phyloP scores from a whole-genome alignment of 2,797 vertebrate genomes.

The Rhinella marina region DNA sequence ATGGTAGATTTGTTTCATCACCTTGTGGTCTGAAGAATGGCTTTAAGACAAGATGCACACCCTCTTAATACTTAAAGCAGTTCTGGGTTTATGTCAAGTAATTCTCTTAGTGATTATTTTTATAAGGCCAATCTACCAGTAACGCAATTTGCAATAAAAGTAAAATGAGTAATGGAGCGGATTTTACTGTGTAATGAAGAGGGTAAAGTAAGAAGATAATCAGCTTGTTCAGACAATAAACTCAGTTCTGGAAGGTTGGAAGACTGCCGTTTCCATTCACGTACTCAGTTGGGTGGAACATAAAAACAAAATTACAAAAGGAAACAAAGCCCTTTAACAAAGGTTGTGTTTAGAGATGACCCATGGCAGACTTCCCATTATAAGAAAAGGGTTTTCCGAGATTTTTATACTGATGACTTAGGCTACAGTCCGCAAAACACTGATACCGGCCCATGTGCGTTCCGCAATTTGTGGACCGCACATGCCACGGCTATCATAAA shows the following conservation, averaged over 20 bases:
- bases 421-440: too few species aligned
- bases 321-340: not conserved
- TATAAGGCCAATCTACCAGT: conserved; percentile 32
- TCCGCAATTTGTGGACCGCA: too few species aligned
- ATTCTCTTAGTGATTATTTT: conserved; percentile 13
- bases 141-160: conserved; percentile 39
- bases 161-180: conserved; percentile 32
- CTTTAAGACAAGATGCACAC: not conserved
- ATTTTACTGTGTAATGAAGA: conserved; percentile 34
- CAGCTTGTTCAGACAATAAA: conserved; percentile 1
- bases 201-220: conserved; percentile 23
- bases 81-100: conserved; percentile 11
- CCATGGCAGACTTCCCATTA: too few species aligned
- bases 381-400: too few species aligned
- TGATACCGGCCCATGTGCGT: too few species aligned
- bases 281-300: not conserved
- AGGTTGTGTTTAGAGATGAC: too few species aligned
- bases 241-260: not conserved
- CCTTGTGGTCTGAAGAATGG: too few species aligned
- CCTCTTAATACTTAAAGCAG: not conserved
- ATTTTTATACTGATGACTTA: too few species aligned
- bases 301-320: not conserved
- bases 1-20: not conserved
- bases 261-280: not conserved
- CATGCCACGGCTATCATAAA: too few species aligned